These are phyloP conservation scores for Borostomias antarcticus DNA, from an alignment of 2,797 vertebrate genomes.

Conservation along the genomic window DNA sequence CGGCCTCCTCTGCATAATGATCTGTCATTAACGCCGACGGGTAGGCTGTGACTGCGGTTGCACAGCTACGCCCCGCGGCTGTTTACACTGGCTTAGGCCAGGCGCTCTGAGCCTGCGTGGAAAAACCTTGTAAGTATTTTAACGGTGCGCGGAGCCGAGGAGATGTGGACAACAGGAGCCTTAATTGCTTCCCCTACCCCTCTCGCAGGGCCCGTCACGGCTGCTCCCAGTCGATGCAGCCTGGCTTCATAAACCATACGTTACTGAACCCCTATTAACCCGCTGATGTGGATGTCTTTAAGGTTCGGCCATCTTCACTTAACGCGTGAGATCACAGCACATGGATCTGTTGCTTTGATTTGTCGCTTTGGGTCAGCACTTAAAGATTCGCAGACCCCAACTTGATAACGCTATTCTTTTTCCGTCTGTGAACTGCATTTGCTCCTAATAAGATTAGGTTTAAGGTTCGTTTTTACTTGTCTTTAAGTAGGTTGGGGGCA, in stretches of 20 bases:
- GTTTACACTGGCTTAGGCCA: conserved; percentile 53
- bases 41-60: not conserved
- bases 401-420: not conserved
- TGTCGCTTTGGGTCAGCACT: not conserved
- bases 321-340: conserved; percentile 5
- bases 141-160: conserved; percentile 41
- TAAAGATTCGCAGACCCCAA: conserved; percentile 12
- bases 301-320: conserved; percentile 20
- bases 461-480: too few species aligned
- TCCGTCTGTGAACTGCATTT: not conserved
- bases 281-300: conserved; percentile 30
- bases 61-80: conserved; percentile 10
- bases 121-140: conserved; percentile 51
- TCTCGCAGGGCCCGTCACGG: conserved; percentile 36
- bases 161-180: conserved; percentile 51
- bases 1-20: conserved; percentile 63
- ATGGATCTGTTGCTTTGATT: conserved; percentile 33
- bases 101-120: conserved; percentile 27
- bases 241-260: conserved; percentile 45
- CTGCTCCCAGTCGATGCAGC: conserved; percentile 37
- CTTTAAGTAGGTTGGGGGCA: too few species aligned
- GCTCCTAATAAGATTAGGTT: too few species aligned
- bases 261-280: conserved; percentile 36
- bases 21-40: conserved; percentile 49
- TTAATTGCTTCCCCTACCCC: conserved; percentile 62